Percentiles rank a stretch among this genome's conserved stretches.
These are phyloP conservation scores for Acipenser oxyrinchus DNA, from an alignment of 2,797 vertebrate species.

Conservation along the genomic window DNA sequence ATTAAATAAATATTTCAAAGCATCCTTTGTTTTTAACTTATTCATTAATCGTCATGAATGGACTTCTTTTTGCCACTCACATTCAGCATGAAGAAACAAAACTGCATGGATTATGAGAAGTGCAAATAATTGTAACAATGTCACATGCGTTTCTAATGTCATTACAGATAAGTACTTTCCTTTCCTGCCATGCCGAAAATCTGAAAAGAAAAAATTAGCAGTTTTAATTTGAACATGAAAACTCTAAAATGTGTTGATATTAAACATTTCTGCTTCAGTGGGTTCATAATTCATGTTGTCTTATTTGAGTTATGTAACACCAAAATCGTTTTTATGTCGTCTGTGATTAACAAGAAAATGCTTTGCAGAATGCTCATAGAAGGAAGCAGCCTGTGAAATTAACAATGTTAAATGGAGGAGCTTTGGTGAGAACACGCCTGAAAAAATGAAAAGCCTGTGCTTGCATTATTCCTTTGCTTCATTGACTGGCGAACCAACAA, in stretches of 20 bases:
- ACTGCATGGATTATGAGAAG: neutral
- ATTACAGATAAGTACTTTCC: neutral
- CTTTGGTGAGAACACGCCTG: neutral
- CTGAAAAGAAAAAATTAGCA: neutral
- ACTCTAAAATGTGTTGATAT: too few relatives aligned
- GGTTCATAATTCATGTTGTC: constrained; percentile 3
- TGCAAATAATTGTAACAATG: neutral
- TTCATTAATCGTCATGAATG: neutral
- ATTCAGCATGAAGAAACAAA: neutral
- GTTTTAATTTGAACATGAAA: too few relatives aligned
- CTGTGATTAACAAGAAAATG: constrained; percentile 2
- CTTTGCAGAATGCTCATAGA: neutral
- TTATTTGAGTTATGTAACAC: neutral
- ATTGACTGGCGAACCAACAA: neutral
- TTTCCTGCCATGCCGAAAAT: neutral
- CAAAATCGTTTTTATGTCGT: neutral
- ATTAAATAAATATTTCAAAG: neutral
- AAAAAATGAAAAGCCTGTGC: neutral
- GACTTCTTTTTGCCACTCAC: neutral
- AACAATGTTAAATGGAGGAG: neutral
- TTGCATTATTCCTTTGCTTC: neutral
- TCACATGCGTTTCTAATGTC: neutral
- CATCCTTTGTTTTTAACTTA: neutral
- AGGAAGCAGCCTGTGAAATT: constrained; percentile 6
- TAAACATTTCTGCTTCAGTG: neutral